Evolutionary conservation across 2,797 vertebrate species (phyloP).

Genomic region (Hippoglossus hippoglossus): DNA sequence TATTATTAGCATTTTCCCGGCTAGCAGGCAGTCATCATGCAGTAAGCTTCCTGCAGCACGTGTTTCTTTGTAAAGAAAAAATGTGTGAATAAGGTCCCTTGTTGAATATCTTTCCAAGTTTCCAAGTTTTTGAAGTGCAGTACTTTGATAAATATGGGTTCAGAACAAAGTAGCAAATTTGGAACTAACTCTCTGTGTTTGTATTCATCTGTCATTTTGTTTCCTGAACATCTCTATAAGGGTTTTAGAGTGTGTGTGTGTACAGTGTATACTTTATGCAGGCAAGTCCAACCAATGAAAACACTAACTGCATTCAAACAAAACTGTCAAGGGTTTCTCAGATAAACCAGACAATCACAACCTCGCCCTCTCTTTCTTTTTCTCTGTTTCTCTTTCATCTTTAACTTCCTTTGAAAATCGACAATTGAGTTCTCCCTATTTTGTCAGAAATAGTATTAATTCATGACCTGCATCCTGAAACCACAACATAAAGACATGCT

Average conservation of each 20-base stretch:
- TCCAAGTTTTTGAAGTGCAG: background rate
- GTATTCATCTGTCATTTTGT: conserved; percentile 7
- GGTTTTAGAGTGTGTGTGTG: conserved; percentile 8
- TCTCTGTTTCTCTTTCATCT: background rate
- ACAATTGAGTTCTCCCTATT: too few relatives aligned
- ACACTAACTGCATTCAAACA: conserved; percentile 10
- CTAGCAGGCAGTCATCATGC: too few relatives aligned
- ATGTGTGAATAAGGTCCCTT: too few relatives aligned
- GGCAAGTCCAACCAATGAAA: conserved; percentile 42
- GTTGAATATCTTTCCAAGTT: too few relatives aligned
- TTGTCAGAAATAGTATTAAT: conserved; percentile 3
- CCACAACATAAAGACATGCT: background rate
- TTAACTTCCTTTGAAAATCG: too few relatives aligned
- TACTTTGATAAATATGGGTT: conserved; percentile 35
- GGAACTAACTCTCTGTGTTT: conserved; percentile 8
- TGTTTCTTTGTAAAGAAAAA: too few relatives aligned
- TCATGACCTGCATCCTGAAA: conserved; percentile 22
- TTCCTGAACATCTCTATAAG: background rate
- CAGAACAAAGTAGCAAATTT: conserved; percentile 25
- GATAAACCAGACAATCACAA: conserved; percentile 76
- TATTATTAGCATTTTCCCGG: too few relatives aligned
- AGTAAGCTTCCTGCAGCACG: too few relatives aligned
- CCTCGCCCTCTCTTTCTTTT: conserved; percentile 10
- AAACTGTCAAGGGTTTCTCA: conserved; percentile 35
- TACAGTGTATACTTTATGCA: background rate